Evolutionary conservation across 2,113 vertebrate species (phyloP), one percentile per base, ranked within the genome.

Genomic region (Neotragus moschatus): DNA sequence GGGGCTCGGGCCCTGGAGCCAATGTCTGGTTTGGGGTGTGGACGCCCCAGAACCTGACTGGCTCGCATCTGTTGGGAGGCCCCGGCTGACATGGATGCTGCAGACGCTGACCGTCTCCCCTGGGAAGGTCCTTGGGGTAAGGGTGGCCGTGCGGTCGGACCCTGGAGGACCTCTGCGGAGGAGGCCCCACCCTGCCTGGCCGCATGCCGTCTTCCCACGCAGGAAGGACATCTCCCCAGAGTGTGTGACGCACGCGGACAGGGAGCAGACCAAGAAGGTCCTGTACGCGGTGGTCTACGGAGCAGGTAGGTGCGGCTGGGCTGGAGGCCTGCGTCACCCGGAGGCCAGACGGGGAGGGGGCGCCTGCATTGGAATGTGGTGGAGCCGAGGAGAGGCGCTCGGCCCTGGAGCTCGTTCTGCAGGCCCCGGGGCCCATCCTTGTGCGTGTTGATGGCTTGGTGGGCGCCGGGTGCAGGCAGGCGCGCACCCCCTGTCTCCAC

Each of bases 261-360:
- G 99, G 95, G 99, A 99, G 81, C 99, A 99, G 61, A 99, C 99
- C 95, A 99, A 99, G 90, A 99, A 99, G 17, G 95, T 99, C 0
- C 99, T 99, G 90, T 99, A 99, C 95, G 99, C 99, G 0, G 99
- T 99, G 56, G 98, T 99, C 96, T 99, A 99, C 17, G 99, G 99
- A 97, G 99, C 99, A 98, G 99, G 99, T 99, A 95, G 43, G 98
- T 25, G 47, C 0, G 1, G 45, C 16, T n/a, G 79, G 80, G 36
- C 2, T 3, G 16, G 15, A 26, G 36, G 16, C 6, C 49, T 45
- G 9, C 45, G 25, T 21, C 61, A 30, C 66, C 25, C 14, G 5
- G 23, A 39, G 91, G 63, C 75, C 23, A 0, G 51, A 13, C 11
- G 21, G 66, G 36, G 3, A 6, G 9, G 56, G n/a, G 0, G 56